A percentile compares a stretch with the other conserved stretches of the same genome.
phyloP scores from a whole-genome alignment of 2,797 vertebrate genomes.

The Apogon hyalosoma region DNA sequence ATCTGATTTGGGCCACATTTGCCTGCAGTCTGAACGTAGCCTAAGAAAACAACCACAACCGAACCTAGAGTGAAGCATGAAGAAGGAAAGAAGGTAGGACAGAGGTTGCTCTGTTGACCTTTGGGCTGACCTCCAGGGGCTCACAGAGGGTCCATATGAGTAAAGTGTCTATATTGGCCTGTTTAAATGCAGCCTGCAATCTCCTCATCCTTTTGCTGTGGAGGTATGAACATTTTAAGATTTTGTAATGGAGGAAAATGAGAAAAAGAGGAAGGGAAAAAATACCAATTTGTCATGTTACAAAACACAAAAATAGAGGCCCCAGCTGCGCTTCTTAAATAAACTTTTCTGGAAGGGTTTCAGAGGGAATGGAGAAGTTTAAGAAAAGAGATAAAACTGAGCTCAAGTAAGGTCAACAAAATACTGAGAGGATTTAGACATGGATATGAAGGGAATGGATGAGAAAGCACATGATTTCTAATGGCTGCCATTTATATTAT shows the following conservation, averaged over 20 bases:
- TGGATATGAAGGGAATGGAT: neutral
- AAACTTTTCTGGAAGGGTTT: conserved; percentile 45
- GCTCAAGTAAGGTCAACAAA: conserved; percentile 9
- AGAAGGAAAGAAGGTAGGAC: conserved; percentile 1
- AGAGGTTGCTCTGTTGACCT: conserved; percentile 38
- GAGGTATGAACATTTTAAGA: conserved; percentile 37
- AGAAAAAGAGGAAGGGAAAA: conserved; percentile 32
- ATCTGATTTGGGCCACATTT: neutral
- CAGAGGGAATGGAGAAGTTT: conserved; percentile 20
- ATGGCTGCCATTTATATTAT: conserved; percentile 10
- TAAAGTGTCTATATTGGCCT: conserved; percentile 30
- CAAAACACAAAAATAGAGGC: conserved; percentile 60
- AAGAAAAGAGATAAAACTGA: conserved; percentile 17
- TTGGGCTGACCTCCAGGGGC: conserved; percentile 35
- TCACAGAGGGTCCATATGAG: conserved; percentile 22
- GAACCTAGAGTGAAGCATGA: conserved; percentile 2
- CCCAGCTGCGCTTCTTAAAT: conserved; percentile 62
- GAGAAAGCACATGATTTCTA: conserved; percentile 5
- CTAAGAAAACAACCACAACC: conserved; percentile 27
- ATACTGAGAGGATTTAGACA: conserved; percentile 13
- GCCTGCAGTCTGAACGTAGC: neutral
- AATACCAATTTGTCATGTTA: conserved; percentile 67
- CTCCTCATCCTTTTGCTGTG: conserved; percentile 57
- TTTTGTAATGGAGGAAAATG: conserved; percentile 50
- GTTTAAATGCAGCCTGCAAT: conserved; percentile 38